Base-by-base conservation (phyloP, 35 echinoderm and acorn worm species). In the Apostichopus parvimensis region DNA sequence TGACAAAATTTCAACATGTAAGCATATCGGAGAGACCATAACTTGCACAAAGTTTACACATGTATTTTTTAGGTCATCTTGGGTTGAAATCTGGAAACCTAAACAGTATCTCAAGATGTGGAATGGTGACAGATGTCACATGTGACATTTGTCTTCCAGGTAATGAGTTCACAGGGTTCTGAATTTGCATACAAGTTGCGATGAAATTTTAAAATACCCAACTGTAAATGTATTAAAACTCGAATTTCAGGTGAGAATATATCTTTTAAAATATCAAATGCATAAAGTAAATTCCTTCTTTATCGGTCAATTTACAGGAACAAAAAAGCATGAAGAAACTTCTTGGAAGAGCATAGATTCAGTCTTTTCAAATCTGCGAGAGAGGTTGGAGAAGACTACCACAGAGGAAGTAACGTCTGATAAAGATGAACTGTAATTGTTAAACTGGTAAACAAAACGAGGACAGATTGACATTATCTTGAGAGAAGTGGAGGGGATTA, bases 261-360 rank as follows among this genome's bases (percentile, higher is more conserved):
- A 4, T 45, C 34, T 45, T 45, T 72, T 0, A 72, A 6, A 72
- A 6, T 72, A 14, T 1, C 26, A 28, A 14, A 20, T 1, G 1
- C 1, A 14, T 4, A 5, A 14, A 72, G 4, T 72, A 20, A 4
- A 72, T 77, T 12, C 0, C 18, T 78, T 78, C 77, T 45, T 45
- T 2, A 45, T 45, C 3, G 34, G 34, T 45, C 34, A 45, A 45
- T 45, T 17, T 5, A 13, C 79, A 95, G 94, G 94, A 22, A 95
- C 96, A 14, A 91, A 9, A 57, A 93, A 87, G 34, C 96, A 98
- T 77, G 94, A 93, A 78, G 92, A 95, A 75, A 98, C 96, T 0
- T 98, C 96, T 9, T 92, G 79, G 80, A 93, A 89, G 77, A 89
- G 92, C 79, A 80, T 95, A 53, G 68, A 98, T 8, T 93, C 94